Evolutionary conservation across 2,888 invertebrate genomes (phyloP).

Genomic region (Onthophagus sagittarius): DNA sequence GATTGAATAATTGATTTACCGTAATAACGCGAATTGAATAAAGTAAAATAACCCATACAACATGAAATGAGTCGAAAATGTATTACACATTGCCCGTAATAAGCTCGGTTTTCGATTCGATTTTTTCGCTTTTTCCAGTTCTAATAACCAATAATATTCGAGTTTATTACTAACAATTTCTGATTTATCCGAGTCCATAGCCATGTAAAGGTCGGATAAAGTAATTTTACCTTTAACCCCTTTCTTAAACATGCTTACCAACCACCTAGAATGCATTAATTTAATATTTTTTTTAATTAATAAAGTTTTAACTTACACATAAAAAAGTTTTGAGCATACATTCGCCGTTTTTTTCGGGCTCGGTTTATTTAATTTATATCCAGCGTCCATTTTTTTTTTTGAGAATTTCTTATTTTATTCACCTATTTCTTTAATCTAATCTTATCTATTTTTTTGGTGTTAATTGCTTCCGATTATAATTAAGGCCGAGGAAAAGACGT

Average conservation of each 20-base stretch:
- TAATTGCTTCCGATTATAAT: no score
- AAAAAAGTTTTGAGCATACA: constrained; percentile 27
- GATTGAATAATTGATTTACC: constrained; percentile 45
- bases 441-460: background rate
- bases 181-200: constrained; percentile 66
- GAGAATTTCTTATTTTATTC: constrained; percentile 25
- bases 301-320: constrained; percentile 22
- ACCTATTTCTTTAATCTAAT: background rate
- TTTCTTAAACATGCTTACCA: constrained; percentile 69
- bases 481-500: no score
- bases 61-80: constrained; percentile 59
- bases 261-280: constrained; percentile 57
- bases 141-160: constrained; percentile 64
- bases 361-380: constrained; percentile 26
- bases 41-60: constrained; percentile 57
- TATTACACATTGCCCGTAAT: constrained; percentile 56
- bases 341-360: constrained; percentile 31
- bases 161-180: constrained; percentile 62
- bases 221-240: constrained; percentile 70
- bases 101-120: constrained; percentile 57
- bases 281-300: background rate
- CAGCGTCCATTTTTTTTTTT: constrained; percentile 29
- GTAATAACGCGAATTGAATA: constrained; percentile 56
- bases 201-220: constrained; percentile 68
- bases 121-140: constrained; percentile 51